Evolutionary conservation across 53 echinoderm and acorn worm species (phyloP).

Genomic region (Henricia sp.): DNA sequence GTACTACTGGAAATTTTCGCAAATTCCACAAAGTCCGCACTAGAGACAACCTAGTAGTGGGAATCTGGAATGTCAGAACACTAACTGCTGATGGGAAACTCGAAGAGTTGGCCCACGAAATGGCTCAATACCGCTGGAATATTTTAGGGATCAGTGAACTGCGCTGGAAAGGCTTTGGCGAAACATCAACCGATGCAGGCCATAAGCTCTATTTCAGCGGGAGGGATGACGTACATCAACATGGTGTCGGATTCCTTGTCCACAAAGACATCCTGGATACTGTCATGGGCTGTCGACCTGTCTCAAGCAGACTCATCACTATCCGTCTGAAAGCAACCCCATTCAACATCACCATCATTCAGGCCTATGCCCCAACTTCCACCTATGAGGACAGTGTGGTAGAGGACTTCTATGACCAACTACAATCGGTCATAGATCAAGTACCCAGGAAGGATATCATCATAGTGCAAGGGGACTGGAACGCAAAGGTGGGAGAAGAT

Average conservation of each 20-base stretch:
- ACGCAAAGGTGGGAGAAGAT: conserved; percentile 62
- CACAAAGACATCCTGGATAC: conserved; percentile 39
- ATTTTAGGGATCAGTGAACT: conserved; percentile 52
- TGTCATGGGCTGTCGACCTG: conserved; percentile 29
- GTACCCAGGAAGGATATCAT: background rate
- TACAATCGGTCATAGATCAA: background rate
- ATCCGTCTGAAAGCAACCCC: conserved; percentile 22
- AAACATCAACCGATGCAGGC: conserved; percentile 12
- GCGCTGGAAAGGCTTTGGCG: conserved; percentile 18
- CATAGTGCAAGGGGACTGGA: conserved; percentile 25
- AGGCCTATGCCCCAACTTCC: conserved; percentile 59
- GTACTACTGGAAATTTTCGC: too few species aligned
- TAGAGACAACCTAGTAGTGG: too few species aligned
- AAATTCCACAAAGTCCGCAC: too few species aligned
- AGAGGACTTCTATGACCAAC: conserved; percentile 23
- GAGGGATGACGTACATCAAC: conserved; percentile 48
- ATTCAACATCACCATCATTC: conserved; percentile 33
- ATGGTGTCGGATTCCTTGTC: conserved; percentile 65
- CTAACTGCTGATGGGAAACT: conserved; percentile 54
- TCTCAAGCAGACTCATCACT: conserved; percentile 45
- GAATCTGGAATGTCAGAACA: conserved; percentile 39
- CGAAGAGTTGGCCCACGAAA: conserved; percentile 15
- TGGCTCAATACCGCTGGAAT: conserved; percentile 55
- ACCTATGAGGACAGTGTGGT: conserved; percentile 15
- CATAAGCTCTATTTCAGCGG: conserved; percentile 56